Evolutionary conservation across 2,888 invertebrate species (phyloP).

Genomic region (Xestobium rufovillosum): DNA sequence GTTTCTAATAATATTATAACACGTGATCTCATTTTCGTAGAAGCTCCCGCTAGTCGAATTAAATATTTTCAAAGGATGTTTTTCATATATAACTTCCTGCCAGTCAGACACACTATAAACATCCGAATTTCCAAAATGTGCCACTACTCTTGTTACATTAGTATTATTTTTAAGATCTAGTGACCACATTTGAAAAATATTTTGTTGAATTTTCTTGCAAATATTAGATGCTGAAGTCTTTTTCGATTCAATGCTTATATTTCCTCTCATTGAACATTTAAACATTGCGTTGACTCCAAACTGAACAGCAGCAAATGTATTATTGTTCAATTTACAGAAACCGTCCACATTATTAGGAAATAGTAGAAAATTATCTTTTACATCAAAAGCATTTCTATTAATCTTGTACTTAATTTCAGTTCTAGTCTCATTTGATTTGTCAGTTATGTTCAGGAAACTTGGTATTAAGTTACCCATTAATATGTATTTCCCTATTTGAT

Average conservation of each 20-base stretch:
- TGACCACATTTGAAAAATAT: conserved; percentile 33
- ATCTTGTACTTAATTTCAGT: conserved; percentile 18
- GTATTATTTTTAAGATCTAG: conserved; percentile 25
- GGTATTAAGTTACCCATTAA: conserved; percentile 41
- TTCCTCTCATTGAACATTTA: conserved; percentile 40
- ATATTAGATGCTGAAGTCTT: conserved; percentile 28
- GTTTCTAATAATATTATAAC: conserved; percentile 37
- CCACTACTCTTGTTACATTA: conserved; percentile 37
- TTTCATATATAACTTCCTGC: conserved; percentile 42
- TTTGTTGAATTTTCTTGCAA: conserved; percentile 34
- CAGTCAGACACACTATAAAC: conserved; percentile 42
- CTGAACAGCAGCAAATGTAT: conserved; percentile 38
- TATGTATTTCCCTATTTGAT: conserved; percentile 58
- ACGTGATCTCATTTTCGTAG: conserved; percentile 33
- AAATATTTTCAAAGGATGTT: conserved; percentile 33
- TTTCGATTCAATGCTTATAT: conserved; percentile 17
- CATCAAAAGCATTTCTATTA: conserved; percentile 25
- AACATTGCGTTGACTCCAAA: conserved; percentile 47
- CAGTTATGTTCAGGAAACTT: conserved; percentile 31
- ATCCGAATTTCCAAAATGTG: conserved; percentile 47
- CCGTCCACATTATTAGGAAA: conserved; percentile 44
- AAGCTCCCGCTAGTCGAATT: conserved; percentile 31
- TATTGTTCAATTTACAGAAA: conserved; percentile 40
- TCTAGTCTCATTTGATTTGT: conserved; percentile 23
- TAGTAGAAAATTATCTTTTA: conserved; percentile 33